phyloP scores from a whole-genome alignment of 2,113 vertebrate species.

The Thunnus thynnus region DNA sequence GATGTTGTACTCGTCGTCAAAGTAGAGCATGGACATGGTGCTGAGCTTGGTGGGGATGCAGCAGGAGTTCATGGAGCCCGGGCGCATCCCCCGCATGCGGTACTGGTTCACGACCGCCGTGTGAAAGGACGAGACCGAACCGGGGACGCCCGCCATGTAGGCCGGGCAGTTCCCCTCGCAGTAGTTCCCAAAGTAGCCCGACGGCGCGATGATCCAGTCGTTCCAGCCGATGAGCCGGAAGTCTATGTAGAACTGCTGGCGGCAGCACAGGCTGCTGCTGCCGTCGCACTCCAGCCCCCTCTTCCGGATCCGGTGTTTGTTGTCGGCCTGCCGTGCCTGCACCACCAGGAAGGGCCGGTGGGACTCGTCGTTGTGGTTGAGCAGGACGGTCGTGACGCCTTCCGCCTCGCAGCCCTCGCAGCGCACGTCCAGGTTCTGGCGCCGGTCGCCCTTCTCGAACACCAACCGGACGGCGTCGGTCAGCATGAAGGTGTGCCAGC shows the following conservation, averaged over 20 bases:
- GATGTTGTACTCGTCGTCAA: constrained; percentile 99
- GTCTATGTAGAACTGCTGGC: constrained; percentile 99
- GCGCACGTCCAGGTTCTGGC: constrained; percentile 95
- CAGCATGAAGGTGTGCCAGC: constrained; percentile 96
- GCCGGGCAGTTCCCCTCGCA: constrained; percentile 97
- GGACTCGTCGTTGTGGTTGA: constrained; percentile 91
- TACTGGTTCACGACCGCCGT: constrained; percentile 99
- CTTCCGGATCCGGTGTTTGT: constrained; percentile 95
- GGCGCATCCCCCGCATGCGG: constrained; percentile 96
- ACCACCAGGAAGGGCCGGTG: constrained; percentile 97
- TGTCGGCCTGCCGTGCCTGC: constrained; percentile 89
- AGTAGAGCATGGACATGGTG: constrained; percentile 99
- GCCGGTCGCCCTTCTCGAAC: constrained; percentile 91
- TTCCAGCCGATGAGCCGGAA: constrained; percentile 99
- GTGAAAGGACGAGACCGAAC: constrained; percentile 97
- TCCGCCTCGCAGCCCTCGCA: constrained; percentile 92
- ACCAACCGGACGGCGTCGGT: constrained; percentile 92
- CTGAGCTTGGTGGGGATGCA: constrained; percentile 98
- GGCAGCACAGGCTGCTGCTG: constrained; percentile 93
- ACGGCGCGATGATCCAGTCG: constrained; percentile 99
- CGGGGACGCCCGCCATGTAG: constrained; percentile 96
- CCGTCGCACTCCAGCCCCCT: constrained; percentile 97
- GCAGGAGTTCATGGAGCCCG: constrained; percentile 97
- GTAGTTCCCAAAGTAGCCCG: constrained; percentile 98
- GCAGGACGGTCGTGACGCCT: constrained; percentile 89